Conservation (phyloP, 2,888 invertebrate genomes). For the Sthenelais limicola region DNA sequence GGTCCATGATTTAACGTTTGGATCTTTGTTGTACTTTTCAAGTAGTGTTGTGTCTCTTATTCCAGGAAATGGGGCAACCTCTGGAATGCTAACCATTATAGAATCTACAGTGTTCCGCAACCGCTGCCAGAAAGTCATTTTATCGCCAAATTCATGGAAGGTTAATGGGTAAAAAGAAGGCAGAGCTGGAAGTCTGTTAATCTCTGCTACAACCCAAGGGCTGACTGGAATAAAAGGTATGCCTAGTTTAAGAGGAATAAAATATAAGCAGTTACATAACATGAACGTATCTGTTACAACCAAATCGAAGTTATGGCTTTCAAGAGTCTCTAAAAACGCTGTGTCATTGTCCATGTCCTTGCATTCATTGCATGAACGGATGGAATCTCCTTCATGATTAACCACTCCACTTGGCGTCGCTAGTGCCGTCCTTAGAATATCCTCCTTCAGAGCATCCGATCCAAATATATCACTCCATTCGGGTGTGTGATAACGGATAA, state of each 20-base stretch:
- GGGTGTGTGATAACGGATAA: not conserved
- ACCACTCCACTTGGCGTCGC: too few relatives aligned
- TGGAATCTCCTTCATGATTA: too few relatives aligned
- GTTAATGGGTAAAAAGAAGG: not conserved
- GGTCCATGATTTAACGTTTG: not conserved
- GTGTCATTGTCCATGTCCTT: not conserved
- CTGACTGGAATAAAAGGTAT: not conserved
- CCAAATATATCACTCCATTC: not conserved
- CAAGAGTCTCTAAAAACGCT: not conserved
- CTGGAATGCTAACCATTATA: not conserved
- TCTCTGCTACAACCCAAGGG: not conserved
- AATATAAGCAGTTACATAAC: not conserved
- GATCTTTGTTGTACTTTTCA: conserved; percentile 28
- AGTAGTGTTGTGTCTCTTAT: not conserved
- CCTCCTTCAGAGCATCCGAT: not conserved
- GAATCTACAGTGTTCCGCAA: not conserved
- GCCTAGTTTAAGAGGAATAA: not conserved
- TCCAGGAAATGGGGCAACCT: not conserved
- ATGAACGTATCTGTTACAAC: not conserved
- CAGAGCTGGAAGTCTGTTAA: not conserved
- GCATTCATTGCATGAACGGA: not conserved
- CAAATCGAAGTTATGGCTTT: not conserved
- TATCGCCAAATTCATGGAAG: not conserved
- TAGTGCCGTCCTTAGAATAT: too few relatives aligned
- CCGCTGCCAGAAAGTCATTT: not conserved